A percentile compares a stretch with the other conserved stretches of the same genome.
phyloP scores from a whole-genome alignment of 1,140 invertebrate species.

The Arctopsyche grandis region DNA sequence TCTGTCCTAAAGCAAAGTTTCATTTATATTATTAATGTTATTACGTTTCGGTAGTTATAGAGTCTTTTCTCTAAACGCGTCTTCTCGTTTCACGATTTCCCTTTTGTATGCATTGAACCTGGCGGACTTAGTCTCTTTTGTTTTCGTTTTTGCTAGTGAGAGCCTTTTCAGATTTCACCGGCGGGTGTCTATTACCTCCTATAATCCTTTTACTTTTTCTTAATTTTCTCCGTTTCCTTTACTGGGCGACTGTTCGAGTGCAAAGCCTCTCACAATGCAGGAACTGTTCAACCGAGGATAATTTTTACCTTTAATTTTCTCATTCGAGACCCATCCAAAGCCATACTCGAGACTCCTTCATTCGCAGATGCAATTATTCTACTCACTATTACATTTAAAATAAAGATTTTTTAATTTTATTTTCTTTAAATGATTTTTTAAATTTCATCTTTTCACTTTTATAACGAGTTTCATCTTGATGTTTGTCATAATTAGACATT shows the following conservation, averaged over 20 bases:
- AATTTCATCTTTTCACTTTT: too few relatives aligned
- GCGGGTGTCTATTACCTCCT: conserved; percentile 11
- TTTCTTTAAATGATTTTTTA: too few relatives aligned
- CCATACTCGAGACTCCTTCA: not conserved
- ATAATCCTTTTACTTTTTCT: conserved; percentile 16
- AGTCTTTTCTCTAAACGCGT: too few relatives aligned
- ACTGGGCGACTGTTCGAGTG: not conserved
- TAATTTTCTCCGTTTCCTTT: conserved; percentile 15
- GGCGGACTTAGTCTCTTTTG: too few relatives aligned
- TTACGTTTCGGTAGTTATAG: too few relatives aligned
- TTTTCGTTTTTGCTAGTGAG: not conserved
- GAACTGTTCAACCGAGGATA: not conserved
- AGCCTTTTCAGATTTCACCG: conserved; percentile 8
- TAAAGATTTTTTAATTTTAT: too few relatives aligned
- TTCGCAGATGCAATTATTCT: not conserved
- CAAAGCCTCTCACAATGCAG: not conserved
- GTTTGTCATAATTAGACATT: too few relatives aligned
- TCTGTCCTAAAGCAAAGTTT: too few relatives aligned
- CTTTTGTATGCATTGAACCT: too few relatives aligned
- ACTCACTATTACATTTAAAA: not conserved
- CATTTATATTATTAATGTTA: too few relatives aligned
- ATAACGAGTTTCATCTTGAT: too few relatives aligned
- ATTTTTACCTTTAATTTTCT: conserved; percentile 3
- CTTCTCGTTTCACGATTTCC: too few relatives aligned
- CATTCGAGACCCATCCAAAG: not conserved